Conservation (phyloP, 2,113 vertebrate genomes). For the Hyla sarda region DNA sequence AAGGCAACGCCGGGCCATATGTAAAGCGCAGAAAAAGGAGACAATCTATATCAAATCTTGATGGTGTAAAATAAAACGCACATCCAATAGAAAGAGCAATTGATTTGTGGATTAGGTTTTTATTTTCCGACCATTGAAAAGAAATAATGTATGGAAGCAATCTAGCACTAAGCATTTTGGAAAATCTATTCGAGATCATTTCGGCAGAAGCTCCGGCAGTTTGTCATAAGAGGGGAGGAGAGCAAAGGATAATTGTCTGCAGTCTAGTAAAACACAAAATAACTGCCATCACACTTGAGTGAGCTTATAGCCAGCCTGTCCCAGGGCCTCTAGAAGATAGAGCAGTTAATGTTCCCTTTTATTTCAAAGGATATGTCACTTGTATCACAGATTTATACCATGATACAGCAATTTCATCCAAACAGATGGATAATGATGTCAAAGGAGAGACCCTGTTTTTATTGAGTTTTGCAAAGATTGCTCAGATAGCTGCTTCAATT, state of each 20-base stretch:
- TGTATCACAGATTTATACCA: conserved; percentile 99
- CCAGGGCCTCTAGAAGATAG: conserved; percentile 99
- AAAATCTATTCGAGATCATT: conserved; percentile 99
- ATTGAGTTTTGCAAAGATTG: conserved; percentile 98
- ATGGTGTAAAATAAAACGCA: conserved; percentile 85
- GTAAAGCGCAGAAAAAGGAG: conserved; percentile 74
- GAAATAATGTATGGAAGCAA: conserved; percentile 99
- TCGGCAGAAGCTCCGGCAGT: conserved; percentile 98
- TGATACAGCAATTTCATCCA: conserved; percentile 99
- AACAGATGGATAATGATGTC: conserved; percentile 99
- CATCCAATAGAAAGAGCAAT: conserved; percentile 86
- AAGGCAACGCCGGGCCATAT: conserved; percentile 23
- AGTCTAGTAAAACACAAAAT: conserved; percentile 99
- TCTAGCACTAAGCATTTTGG: conserved; percentile 99
- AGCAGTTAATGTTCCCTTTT: conserved; percentile 99
- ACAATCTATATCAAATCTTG: conserved; percentile 83
- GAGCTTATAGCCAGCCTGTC: conserved; percentile 99
- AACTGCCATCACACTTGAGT: conserved; percentile 99
- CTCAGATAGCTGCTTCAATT: conserved; percentile 91
- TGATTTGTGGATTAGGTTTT: conserved; percentile 98
- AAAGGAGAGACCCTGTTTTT: conserved; percentile 95
- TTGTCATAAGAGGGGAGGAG: conserved; percentile 99
- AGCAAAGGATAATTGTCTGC: conserved; percentile 99
- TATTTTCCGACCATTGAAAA: conserved; percentile 97
- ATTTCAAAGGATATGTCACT: conserved; percentile 99